These are phyloP conservation scores for Nezara viridula DNA, from an alignment of 2,888 invertebrate genomes.

Conservation along the genomic window DNA sequence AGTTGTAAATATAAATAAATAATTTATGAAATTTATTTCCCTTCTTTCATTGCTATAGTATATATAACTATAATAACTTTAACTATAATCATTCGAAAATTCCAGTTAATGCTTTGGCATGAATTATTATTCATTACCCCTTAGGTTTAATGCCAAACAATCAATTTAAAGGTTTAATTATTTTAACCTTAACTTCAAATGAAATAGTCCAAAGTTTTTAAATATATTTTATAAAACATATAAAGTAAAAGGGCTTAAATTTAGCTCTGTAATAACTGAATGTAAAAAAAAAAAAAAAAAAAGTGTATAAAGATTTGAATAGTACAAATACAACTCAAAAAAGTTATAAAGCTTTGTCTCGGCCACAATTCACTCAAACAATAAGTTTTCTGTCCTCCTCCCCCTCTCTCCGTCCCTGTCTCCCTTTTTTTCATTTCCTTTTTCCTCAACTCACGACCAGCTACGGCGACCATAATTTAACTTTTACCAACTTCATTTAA, in stretches of 20 bases:
- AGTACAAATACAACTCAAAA: not conserved
- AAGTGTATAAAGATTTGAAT: not conserved
- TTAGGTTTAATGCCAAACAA: too few relatives aligned
- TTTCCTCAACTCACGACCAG: not conserved
- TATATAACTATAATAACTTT: too few relatives aligned
- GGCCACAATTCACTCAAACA: not conserved
- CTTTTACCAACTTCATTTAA: slow-evolving; percentile 31
- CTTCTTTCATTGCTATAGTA: too few relatives aligned
- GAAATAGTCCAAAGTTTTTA: too few relatives aligned
- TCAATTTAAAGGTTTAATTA: too few relatives aligned
- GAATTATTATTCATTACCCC: too few relatives aligned
- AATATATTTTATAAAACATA: too few relatives aligned
- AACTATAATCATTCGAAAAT: too few relatives aligned
- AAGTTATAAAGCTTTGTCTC: not conserved
- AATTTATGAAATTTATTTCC: too few relatives aligned
- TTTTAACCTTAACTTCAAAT: too few relatives aligned
- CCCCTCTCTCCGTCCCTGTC: not conserved
- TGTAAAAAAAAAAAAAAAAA: not conserved
- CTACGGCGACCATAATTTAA: slow-evolving; percentile 4
- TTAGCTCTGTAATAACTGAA: not conserved
- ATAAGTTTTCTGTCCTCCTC: not conserved
- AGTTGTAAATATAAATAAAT: too few relatives aligned
- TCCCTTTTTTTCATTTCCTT: not conserved
- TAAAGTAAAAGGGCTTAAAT: not conserved
- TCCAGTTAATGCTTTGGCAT: too few relatives aligned